phyloP scores from a whole-genome alignment of 2,113 vertebrate genomes.

The Muntiacus reevesi region DNA sequence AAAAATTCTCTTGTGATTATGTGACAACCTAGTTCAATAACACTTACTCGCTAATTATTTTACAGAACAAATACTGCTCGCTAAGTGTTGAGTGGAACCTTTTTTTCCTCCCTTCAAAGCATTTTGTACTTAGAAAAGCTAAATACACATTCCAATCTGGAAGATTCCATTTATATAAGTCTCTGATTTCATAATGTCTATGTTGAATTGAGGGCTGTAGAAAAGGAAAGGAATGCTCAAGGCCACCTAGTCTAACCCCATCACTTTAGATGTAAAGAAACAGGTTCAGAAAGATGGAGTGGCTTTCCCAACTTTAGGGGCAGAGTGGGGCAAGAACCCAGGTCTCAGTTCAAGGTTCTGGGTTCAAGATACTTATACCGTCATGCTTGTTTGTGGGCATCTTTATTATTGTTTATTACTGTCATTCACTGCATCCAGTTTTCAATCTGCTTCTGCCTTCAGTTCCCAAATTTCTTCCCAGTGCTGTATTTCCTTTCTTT shows the following conservation, averaged over 20 bases:
- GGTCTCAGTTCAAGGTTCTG: neutral
- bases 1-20: constrained; percentile 46
- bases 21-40: constrained; percentile 61
- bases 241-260: neutral
- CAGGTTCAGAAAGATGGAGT: neutral
- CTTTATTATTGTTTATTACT: neutral
- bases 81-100: constrained; percentile 59
- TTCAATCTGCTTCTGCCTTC: neutral
- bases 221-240: neutral
- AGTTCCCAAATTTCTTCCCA: neutral
- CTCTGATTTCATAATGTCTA: constrained; percentile 36
- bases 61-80: constrained; percentile 62
- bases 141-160: constrained; percentile 48
- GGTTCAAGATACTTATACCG: neutral
- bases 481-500: neutral
- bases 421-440: neutral
- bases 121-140: constrained; percentile 64
- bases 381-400: neutral
- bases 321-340: neutral
- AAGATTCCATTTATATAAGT: constrained; percentile 51
- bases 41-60: constrained; percentile 63
- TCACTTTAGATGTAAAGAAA: neutral
- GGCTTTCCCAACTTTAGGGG: neutral
- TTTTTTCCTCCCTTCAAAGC: constrained; percentile 43
- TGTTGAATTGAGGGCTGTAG: neutral